Base-by-base conservation (phyloP, 2,797 vertebrate genomes). In the Octomys mimax region DNA sequence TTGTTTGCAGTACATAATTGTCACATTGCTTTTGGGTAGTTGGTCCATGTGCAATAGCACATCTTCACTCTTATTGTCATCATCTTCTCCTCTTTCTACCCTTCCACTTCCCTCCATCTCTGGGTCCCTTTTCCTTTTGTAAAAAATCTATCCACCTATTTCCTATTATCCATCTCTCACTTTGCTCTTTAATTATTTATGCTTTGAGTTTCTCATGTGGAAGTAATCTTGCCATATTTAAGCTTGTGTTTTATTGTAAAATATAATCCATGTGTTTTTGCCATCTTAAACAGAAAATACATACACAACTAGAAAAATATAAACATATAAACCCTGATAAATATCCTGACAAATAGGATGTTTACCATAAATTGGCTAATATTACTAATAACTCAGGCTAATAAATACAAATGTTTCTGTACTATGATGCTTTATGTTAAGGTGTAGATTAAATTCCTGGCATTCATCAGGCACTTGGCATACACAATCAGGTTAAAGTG, bases 281-380 rank as follows among this genome's bases (percentile, higher is more conserved):
- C 2, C 28, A 54, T 85, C 22, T 61, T 90, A 75, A 89, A 73
- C 19, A 89, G 61, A 77, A 83, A 89, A 61, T 92, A 57, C 4
- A 61, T 6, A 39, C 16, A 75, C 75, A 83, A 71, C 22, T 81
- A 61, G 26, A 73, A 78, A 39, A 82, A 28, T 33, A 22, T 18
- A 87, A 64, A 75, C 49, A 59, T 61, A 36, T 11, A 80, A 59
- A 18, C 3, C 7, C 36, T 66, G 66, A 49, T 39, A 73, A 75
- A 36, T 75, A 75, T 61, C 19, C 59, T 68, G 57, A 86, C 4
- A 85, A 81, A 82, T 62, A 46, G 26, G n/a, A 80, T 14, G 59
- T 79, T 95, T 95, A 94, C 57, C 89, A 71, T 85, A 64, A 68
- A 16, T 59, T 79, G 3, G 64, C 4, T 68, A 79, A 28, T 70